Evolutionary conservation across 2,113 vertebrate genomes (phyloP).

Genomic region (Sciurus niger): DNA sequence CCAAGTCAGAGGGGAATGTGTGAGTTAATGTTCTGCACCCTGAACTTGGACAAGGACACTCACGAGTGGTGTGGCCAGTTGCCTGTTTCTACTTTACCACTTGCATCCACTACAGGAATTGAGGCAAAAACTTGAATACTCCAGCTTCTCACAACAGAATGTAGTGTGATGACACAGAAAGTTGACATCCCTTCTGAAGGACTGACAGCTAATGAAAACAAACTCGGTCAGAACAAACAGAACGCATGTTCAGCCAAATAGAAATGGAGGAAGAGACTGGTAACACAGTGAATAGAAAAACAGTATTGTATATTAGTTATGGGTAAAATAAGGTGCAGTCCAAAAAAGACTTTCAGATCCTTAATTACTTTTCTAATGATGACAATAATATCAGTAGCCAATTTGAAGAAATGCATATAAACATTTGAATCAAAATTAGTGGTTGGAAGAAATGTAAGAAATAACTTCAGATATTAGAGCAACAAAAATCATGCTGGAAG

Average conservation of each 20-base stretch:
- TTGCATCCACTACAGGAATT: not conserved
- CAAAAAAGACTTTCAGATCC: not conserved
- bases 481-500: not conserved
- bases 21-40: not conserved
- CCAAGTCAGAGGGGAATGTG: not conserved
- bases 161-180: not conserved
- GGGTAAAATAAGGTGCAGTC: not conserved
- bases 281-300: not conserved
- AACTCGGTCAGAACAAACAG: not conserved
- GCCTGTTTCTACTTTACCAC: not conserved
- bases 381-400: not conserved
- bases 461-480: not conserved
- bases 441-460: slow-evolving; percentile 10
- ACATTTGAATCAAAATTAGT: not conserved
- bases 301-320: not conserved
- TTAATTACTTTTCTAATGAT: not conserved
- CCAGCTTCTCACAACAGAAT: not conserved
- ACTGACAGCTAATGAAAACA: not conserved
- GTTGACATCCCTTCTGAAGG: not conserved
- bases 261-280: not conserved
- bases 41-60: not conserved
- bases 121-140: too few species aligned
- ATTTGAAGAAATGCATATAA: not conserved
- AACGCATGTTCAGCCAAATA: not conserved
- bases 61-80: not conserved